phyloP scores from a whole-genome alignment of 2,797 vertebrate genomes.

The Lutjanus campechanus region DNA sequence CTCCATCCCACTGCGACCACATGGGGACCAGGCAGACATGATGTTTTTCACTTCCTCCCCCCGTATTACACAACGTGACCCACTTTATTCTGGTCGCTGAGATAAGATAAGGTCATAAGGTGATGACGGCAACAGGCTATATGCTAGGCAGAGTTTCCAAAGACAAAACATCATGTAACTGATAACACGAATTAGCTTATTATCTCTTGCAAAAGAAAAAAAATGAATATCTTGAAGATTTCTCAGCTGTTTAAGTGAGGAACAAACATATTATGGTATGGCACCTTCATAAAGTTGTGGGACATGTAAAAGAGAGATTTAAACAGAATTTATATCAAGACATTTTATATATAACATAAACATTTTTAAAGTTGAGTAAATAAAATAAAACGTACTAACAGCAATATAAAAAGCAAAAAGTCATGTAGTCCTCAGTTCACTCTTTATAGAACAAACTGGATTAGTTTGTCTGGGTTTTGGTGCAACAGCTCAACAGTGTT shows the following conservation, averaged over 20 bases:
- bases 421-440: too few species aligned
- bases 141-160: background rate
- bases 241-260: background rate
- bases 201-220: background rate
- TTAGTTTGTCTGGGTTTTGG: too few species aligned
- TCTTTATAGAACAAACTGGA: too few species aligned
- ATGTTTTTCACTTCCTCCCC: conserved; percentile 58
- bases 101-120: conserved; percentile 20
- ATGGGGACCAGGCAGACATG: conserved; percentile 67
- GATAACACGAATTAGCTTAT: background rate
- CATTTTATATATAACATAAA: too few species aligned
- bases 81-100: conserved; percentile 37
- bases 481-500: too few species aligned
- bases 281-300: background rate
- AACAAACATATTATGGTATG: background rate
- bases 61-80: conserved; percentile 53
- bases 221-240: background rate
- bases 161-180: background rate
- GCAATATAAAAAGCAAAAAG: too few species aligned
- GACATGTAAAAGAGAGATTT: background rate
- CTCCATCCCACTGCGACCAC: conserved; percentile 58
- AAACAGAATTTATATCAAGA: background rate
- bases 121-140: conserved; percentile 4
- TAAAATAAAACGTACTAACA: too few species aligned
- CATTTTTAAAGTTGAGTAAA: too few species aligned